phyloP scores from a whole-genome alignment of 1,140 invertebrate species.

The Macrostomum lignano region DNA sequence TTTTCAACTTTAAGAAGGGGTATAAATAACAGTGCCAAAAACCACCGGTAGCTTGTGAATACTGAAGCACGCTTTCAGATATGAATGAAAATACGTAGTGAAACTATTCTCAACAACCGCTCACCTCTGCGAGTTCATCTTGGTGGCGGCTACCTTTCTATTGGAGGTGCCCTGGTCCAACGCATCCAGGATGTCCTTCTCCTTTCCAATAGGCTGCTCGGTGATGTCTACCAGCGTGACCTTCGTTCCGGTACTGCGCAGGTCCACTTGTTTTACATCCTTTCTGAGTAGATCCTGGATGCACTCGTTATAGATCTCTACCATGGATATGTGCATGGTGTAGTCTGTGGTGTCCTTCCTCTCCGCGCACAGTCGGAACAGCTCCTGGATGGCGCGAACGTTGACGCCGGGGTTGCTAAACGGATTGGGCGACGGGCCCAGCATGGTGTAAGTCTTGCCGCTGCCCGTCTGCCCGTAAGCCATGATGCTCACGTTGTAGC shows the following conservation, averaged over 20 bases:
- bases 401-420: constrained; percentile 34
- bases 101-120: background rate
- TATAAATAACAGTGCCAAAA: too few relatives aligned
- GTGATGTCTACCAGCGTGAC: constrained; percentile 18
- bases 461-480: constrained; percentile 56
- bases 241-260: constrained; percentile 17
- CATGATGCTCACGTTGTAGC: constrained; percentile 61
- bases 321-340: constrained; percentile 15
- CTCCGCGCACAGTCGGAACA: constrained; percentile 18
- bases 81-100: constrained; percentile 10
- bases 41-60: too few relatives aligned
- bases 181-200: constrained; percentile 31
- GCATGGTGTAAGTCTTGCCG: constrained; percentile 42
- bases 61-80: too few relatives aligned
- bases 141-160: constrained; percentile 34
- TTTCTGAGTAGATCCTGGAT: constrained; percentile 21
- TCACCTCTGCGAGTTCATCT: constrained; percentile 34
- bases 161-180: constrained; percentile 35
- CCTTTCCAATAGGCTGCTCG: constrained; percentile 12
- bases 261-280: constrained; percentile 13
- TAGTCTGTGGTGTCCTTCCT: constrained; percentile 12
- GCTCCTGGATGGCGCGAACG: constrained; percentile 17
- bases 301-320: constrained; percentile 30
- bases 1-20: too few relatives aligned
- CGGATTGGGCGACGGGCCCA: constrained; percentile 37